Evolutionary conservation across 2,888 invertebrate genomes (phyloP).

Genomic region (Peribatodes rhomboidaria): DNA sequence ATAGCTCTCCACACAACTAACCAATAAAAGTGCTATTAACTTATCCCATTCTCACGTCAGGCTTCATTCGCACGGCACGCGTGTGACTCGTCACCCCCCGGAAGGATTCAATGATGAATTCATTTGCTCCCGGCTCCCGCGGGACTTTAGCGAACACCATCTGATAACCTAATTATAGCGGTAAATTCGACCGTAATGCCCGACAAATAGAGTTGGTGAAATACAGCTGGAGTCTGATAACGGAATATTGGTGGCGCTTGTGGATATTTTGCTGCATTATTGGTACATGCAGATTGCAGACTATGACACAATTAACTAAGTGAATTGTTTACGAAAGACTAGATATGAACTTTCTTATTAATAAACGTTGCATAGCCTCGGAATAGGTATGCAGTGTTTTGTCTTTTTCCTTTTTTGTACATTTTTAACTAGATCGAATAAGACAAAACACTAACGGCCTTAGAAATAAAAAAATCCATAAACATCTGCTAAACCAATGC

Average conservation of each 20-base stretch:
- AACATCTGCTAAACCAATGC: too few species aligned
- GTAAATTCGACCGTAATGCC: constrained; percentile 20
- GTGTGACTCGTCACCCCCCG: constrained; percentile 58
- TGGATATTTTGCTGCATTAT: constrained; percentile 8
- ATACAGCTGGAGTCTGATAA: constrained; percentile 17
- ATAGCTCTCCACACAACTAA: neutral
- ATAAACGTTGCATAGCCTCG: too few species aligned
- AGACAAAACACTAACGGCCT: too few species aligned
- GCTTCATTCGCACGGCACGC: constrained; percentile 39
- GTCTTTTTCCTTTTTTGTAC: neutral
- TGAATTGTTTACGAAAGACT: too few species aligned
- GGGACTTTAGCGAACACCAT: constrained; percentile 30
- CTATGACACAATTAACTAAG: neutral
- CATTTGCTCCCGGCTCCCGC: constrained; percentile 39
- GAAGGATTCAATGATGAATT: constrained; percentile 65
- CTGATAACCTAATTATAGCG: constrained; percentile 33
- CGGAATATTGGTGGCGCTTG: constrained; percentile 6
- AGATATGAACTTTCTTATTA: too few species aligned
- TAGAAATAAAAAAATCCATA: too few species aligned
- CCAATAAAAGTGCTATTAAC: neutral
- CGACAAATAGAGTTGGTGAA: constrained; percentile 24
- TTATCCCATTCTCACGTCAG: constrained; percentile 32
- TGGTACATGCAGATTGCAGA: neutral
- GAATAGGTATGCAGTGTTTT: too few species aligned
- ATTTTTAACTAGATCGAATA: too few species aligned